Conservation (phyloP, 1,140 invertebrate species). For the Holotrichia oblita region DNA sequence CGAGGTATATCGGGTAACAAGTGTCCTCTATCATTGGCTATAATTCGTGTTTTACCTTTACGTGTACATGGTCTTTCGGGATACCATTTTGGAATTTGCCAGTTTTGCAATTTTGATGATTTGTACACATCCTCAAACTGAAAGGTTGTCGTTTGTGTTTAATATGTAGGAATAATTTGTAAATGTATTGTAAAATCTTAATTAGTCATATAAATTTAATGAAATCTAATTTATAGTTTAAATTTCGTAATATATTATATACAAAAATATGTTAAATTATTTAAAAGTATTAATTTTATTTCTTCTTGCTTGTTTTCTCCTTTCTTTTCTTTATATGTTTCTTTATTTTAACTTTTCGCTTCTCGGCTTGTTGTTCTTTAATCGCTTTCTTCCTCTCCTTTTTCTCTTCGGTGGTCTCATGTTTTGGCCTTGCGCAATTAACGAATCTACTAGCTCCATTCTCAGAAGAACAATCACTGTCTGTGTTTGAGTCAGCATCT, state of each 20-base stretch:
- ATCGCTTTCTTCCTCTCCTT: conserved; percentile 86
- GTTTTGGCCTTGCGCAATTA: conserved; percentile 76
- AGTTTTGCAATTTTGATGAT: conserved; percentile 69
- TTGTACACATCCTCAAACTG: conserved; percentile 70
- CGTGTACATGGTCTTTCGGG: conserved; percentile 65
- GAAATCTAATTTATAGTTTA: neutral
- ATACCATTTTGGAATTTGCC: conserved; percentile 73
- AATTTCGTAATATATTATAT: neutral
- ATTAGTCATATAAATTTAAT: conserved; percentile 19
- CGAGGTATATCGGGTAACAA: conserved; percentile 62
- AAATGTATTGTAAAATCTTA: no score
- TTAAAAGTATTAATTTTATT: neutral
- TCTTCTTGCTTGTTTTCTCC: conserved; percentile 11
- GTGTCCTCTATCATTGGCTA: conserved; percentile 65
- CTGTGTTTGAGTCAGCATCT: conserved; percentile 59
- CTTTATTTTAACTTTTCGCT: conserved; percentile 90
- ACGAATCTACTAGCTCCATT: conserved; percentile 68
- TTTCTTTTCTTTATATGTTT: conserved; percentile 94
- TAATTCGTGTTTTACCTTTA: conserved; percentile 60
- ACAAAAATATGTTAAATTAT: neutral
- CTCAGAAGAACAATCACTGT: conserved; percentile 59
- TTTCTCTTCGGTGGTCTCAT: conserved; percentile 88
- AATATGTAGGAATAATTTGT: conserved; percentile 24
- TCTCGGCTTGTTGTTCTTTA: conserved; percentile 90
- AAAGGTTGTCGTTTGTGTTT: conserved; percentile 44